phyloP scores from a whole-genome alignment of 2,888 invertebrate species.

The Tachystola acroxantha region DNA sequence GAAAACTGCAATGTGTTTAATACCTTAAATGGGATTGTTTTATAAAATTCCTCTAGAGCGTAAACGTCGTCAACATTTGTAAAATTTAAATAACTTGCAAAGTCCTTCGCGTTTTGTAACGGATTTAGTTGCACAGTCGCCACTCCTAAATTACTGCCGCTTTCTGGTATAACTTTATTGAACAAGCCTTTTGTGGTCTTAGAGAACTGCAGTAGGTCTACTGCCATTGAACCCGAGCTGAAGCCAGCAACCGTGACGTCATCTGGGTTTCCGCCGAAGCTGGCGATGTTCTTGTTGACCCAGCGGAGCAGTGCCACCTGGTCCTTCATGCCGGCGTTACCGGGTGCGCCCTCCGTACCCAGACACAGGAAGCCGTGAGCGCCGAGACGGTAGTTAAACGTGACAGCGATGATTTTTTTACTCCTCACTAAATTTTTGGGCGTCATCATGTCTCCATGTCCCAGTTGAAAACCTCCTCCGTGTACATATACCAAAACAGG shows the following conservation, averaged over 20 bases:
- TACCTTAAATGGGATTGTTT: conserved; percentile 23
- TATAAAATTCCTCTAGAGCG: conserved; percentile 40
- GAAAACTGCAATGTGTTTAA: conserved; percentile 23
- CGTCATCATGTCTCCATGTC: conserved; percentile 16
- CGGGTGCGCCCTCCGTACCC: conserved; percentile 32
- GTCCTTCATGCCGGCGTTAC: conserved; percentile 44
- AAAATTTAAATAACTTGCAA: conserved; percentile 26
- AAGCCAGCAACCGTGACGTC: conserved; percentile 39
- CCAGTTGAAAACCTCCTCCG: conserved; percentile 28
- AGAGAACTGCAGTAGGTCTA: conserved; percentile 36
- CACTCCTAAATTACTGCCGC: conserved; percentile 31
- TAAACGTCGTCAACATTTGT: conserved; percentile 27
- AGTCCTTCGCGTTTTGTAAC: conserved; percentile 28
- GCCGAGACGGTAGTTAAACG: conserved; percentile 33
- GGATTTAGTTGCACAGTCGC: conserved; percentile 34
- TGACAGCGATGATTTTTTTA: conserved; percentile 24
- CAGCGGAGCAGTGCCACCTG: conserved; percentile 38
- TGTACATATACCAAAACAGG: conserved; percentile 32
- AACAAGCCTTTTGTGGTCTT: conserved; percentile 32
- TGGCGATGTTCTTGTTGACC: conserved; percentile 41
- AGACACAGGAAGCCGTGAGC: conserved; percentile 32
- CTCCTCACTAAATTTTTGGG: conserved; percentile 18
- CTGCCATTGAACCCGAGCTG: conserved; percentile 36
- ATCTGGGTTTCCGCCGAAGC: conserved; percentile 41
- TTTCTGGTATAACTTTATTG: conserved; percentile 39